phyloP scores from a whole-genome alignment of 2,888 invertebrate genomes.

The Polia nebulosa region DNA sequence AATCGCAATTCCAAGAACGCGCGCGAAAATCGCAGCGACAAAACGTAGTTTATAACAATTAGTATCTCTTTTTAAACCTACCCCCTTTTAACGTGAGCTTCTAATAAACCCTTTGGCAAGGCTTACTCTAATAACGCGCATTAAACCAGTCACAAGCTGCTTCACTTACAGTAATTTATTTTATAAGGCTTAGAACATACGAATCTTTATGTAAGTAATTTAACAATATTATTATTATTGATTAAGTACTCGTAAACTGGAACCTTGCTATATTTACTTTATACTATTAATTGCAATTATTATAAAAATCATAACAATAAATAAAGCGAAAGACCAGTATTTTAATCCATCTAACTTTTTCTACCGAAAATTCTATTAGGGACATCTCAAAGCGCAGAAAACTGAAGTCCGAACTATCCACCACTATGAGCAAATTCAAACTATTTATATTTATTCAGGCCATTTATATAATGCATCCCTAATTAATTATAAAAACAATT shows the following conservation, averaged over 20 bases:
- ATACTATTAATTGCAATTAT: not conserved
- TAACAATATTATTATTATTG: slow-evolving; percentile 40
- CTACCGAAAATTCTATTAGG: not conserved
- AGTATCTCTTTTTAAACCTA: slow-evolving; percentile 4
- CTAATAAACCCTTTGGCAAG: slow-evolving; percentile 10
- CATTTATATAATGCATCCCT: not conserved
- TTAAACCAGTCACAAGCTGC: slow-evolving; percentile 18
- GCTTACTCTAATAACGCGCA: not conserved
- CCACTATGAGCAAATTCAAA: not conserved
- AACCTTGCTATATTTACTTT: slow-evolving; percentile 38
- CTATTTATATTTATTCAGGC: not conserved
- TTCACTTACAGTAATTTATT: slow-evolving; percentile 20
- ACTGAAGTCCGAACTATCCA: not conserved
- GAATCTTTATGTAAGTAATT: slow-evolving; percentile 40
- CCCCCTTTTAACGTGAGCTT: slow-evolving; percentile 4
- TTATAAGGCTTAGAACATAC: slow-evolving; percentile 55
- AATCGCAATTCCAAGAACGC: not conserved
- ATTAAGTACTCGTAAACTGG: slow-evolving; percentile 49
- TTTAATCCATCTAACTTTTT: slow-evolving; percentile 2
- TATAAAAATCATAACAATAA: no score
- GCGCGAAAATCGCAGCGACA: not conserved
- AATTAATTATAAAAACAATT: not conserved
- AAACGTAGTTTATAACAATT: not conserved
- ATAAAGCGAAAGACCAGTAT: no score
- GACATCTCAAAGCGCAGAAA: no score